Base-by-base conservation (phyloP, 2,797 vertebrate species). In the Falco naumanni region DNA sequence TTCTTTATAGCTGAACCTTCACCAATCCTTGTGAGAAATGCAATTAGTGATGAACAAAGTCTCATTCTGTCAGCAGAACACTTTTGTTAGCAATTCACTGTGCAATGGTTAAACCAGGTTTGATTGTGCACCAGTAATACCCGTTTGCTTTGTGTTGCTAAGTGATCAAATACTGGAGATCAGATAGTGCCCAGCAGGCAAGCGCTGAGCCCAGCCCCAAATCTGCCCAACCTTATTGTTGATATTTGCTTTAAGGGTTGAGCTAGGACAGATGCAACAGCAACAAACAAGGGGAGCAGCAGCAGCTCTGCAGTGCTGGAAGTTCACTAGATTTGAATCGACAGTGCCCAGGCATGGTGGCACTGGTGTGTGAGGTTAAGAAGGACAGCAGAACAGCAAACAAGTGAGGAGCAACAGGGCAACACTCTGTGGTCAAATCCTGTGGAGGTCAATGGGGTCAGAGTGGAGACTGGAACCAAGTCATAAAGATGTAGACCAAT, bases 231-330 rank as follows among this genome's bases (percentile, higher is more conserved):
- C 11, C 19, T 50, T 37, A 31, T 9, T 63, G 39, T 6, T 91
- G 60, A 61, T 39, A 71, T 87, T 59, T 79, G 13, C 21, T 31
- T 18, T 33, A 48, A n/a, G 18, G 1, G 1, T 17, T 26, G 28
- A 72, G 28, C 1, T 8, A 72, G 33, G 50, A n/a, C 31, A 37
- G 53, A 47, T 26, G 18, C 10, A 34, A 13, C 8, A 33, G 34
- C 16, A 56, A 28, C 0, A 1, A 57, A 43, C 1, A 1, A 2
- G 15, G 60, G 13, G 24, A 64, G 13, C 31, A 60, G 54, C 19
- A 83, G 54, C 19, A 83, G 37, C 17, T 94, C 39, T 84, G 54
- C 22, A 43, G 33, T 13, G 14, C 63, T 61, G 47, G 28, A 60
- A 37, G 18, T 8, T 86, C 33, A 34, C 8, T 50, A 76, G 10